Evolutionary conservation across 2,113 vertebrate species (phyloP).

Genomic region (Halichoerus grypus): DNA sequence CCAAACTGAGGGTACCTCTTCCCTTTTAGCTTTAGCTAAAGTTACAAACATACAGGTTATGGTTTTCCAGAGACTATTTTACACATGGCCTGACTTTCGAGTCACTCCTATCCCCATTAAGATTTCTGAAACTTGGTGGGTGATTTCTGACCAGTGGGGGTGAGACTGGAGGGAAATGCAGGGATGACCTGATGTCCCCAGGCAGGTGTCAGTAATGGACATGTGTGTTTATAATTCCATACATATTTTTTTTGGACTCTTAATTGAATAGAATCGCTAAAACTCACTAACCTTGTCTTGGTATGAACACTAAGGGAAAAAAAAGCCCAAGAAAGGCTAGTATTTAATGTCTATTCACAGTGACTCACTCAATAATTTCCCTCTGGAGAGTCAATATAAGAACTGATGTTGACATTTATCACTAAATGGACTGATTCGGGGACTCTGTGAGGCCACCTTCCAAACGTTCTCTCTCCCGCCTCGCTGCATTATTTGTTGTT

Average conservation of each 20-base stretch:
- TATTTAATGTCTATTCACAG: neutral
- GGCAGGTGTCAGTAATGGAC: neutral
- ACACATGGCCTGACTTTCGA: neutral
- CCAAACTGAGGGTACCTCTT: neutral
- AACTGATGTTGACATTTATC: no score
- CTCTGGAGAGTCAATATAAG: neutral
- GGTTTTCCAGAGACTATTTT: no score
- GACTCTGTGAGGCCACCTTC: neutral
- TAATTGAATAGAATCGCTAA: neutral
- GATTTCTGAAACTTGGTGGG: neutral
- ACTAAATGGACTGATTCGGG: neutral
- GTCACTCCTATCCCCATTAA: neutral
- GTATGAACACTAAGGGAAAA: neutral
- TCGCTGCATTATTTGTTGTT: neutral
- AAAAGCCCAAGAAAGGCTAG: neutral
- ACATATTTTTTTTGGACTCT: neutral
- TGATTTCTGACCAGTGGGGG: fast-evolving
- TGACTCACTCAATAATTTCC: neutral
- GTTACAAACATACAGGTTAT: fast-evolving
- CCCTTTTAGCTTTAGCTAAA: neutral
- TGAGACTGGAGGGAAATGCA: fast-evolving
- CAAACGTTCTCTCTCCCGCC: fast-evolving
- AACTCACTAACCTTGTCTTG: neutral
- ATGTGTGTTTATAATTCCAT: fast-evolving
- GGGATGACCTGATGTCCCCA: fast-evolving